Evolutionary conservation across 2,113 vertebrate genomes (phyloP).

Genomic region (Coturnix japonica): DNA sequence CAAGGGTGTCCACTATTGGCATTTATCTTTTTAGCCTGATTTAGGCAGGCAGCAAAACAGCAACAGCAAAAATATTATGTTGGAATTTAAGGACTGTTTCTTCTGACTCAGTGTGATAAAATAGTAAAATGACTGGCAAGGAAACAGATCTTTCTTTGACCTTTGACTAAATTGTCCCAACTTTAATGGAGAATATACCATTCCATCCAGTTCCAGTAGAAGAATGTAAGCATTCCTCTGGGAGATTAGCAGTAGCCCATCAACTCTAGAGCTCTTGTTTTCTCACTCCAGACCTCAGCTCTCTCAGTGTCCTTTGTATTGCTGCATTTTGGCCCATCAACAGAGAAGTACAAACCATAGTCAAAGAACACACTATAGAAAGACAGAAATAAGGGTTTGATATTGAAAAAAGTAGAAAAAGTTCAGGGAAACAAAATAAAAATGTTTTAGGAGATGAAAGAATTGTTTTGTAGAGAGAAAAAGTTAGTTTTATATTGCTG

Average conservation of each 20-base stretch:
- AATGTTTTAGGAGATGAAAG: not conserved
- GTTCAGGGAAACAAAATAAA: not conserved
- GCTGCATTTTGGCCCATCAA: not conserved
- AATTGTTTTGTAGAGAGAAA: not conserved
- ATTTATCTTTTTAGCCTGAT: constrained; percentile 61
- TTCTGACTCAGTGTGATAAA: not conserved
- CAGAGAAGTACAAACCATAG: not conserved
- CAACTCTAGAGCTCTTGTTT: not conserved
- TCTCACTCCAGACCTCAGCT: not conserved
- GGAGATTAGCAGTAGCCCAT: not conserved
- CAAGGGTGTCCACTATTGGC: constrained; percentile 44
- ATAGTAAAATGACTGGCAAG: not conserved
- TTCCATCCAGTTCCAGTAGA: not conserved
- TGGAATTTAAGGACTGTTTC: not conserved
- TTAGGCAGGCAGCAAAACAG: constrained; percentile 58
- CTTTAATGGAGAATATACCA: not conserved
- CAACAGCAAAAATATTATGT: not conserved
- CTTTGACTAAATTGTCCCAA: not conserved
- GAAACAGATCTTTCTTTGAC: not conserved
- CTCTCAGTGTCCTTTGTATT: not conserved
- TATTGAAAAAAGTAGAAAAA: not conserved
- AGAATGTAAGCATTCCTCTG: not conserved
- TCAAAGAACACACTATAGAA: not conserved
- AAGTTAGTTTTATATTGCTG: not conserved
- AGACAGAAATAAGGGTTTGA: not conserved